These are phyloP conservation scores for Oryzias dopingdopingensis DNA, from an alignment of 2,797 vertebrate genomes.

Conservation along the genomic window DNA sequence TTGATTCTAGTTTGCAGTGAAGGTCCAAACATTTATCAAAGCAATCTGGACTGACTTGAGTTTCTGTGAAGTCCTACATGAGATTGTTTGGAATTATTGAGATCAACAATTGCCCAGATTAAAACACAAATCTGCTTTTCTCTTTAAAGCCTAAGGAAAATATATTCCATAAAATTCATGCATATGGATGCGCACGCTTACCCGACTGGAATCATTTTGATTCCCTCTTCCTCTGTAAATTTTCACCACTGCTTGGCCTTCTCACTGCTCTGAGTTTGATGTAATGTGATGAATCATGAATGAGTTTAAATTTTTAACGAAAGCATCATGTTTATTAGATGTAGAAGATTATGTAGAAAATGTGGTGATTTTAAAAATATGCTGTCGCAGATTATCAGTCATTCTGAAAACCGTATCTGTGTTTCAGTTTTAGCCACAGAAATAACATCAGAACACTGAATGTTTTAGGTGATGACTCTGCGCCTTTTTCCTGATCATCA, in stretches of 20 bases:
- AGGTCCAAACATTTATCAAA: too few species aligned
- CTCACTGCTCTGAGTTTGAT: neutral
- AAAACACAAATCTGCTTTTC: slow-evolving; percentile 13
- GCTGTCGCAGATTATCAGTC: too few species aligned
- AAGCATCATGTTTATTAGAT: too few species aligned
- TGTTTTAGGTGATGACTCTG: too few species aligned
- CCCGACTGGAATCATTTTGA: slow-evolving; percentile 33
- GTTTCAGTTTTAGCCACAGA: too few species aligned
- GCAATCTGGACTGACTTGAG: neutral
- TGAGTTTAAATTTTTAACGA: too few species aligned
- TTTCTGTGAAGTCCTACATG: neutral
- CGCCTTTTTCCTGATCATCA: too few species aligned
- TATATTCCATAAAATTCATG: slow-evolving; percentile 27
- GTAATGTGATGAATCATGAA: slow-evolving; percentile 3
- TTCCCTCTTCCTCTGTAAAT: slow-evolving; percentile 32
- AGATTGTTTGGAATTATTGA: slow-evolving; percentile 15
- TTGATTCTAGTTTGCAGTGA: too few species aligned
- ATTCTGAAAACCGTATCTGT: too few species aligned
- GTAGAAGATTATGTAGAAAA: too few species aligned
- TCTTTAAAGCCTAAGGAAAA: slow-evolving; percentile 30
- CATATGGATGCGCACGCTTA: slow-evolving; percentile 44
- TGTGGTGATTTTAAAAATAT: too few species aligned
- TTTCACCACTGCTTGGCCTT: slow-evolving; percentile 4
- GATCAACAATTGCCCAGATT: slow-evolving; percentile 13
- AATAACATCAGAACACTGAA: too few species aligned